These are phyloP conservation scores for Girardinus metallicus DNA, from an alignment of 2,797 vertebrate genomes.

Conservation along the genomic window DNA sequence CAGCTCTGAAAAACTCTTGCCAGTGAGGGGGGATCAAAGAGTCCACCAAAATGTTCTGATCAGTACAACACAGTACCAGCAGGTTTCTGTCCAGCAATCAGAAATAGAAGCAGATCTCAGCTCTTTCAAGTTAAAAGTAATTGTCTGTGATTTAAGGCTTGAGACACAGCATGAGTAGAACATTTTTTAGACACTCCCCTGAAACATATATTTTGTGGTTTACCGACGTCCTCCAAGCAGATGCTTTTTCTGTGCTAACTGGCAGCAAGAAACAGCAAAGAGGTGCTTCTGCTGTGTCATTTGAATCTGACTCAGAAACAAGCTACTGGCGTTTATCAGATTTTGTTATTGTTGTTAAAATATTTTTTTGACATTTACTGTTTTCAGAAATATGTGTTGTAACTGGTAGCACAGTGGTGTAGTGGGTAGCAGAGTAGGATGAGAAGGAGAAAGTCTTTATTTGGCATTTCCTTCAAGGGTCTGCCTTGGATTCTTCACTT, in stretches of 20 bases:
- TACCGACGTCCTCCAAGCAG: not conserved
- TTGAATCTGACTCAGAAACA: not conserved
- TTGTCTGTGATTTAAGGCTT: not conserved
- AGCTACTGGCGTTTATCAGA: not conserved
- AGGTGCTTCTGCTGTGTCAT: not conserved
- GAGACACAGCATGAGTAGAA: not conserved
- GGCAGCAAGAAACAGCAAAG: not conserved
- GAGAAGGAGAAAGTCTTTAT: not conserved
- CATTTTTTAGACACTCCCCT: not conserved
- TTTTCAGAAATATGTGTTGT: not conserved
- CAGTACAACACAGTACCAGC: not conserved
- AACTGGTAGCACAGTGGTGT: not conserved
- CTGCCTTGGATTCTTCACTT: not conserved
- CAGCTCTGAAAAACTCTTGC: not conserved
- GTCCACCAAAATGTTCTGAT: not conserved
- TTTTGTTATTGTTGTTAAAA: not conserved
- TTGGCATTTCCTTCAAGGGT: not conserved
- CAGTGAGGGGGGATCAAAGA: not conserved
- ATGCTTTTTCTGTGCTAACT: not conserved
- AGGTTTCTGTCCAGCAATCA: not conserved
- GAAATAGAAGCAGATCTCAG: constrained; percentile 1
- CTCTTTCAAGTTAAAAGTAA: not conserved
- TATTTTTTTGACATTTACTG: not conserved
- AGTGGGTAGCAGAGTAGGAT: not conserved
- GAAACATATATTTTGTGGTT: constrained; percentile 3